Evolutionary conservation across 2,797 vertebrate species (phyloP).

Genomic region (Danionella dracula): DNA sequence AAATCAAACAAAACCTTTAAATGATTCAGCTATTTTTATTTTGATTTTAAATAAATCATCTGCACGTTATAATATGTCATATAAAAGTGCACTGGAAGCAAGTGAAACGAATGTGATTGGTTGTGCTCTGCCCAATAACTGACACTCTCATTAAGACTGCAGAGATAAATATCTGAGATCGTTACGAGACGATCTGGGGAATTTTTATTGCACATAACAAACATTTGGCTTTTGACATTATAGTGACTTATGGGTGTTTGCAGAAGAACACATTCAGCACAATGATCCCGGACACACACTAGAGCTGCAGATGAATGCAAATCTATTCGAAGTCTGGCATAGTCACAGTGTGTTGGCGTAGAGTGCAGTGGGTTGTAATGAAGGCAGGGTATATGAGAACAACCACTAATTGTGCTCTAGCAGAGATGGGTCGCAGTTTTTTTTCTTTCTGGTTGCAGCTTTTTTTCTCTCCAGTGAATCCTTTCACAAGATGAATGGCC

Average conservation of each 20-base stretch:
- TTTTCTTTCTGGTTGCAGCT: background rate
- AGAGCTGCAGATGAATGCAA: constrained; percentile 27
- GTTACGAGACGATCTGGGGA: background rate
- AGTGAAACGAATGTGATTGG: background rate
- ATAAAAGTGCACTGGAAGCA: no score
- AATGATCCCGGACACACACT: background rate
- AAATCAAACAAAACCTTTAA: no score
- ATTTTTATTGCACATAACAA: background rate
- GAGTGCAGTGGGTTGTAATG: constrained; percentile 44
- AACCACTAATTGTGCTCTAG: constrained; percentile 43
- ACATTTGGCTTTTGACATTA: background rate
- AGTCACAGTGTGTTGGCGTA: constrained; percentile 55
- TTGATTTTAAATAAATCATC: no score
- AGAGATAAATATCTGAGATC: background rate
- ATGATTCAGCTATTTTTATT: no score
- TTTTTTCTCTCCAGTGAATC: constrained; percentile 11
- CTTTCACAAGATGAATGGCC: constrained; percentile 25
- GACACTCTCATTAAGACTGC: background rate
- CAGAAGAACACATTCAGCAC: constrained; percentile 2
- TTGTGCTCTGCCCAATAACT: background rate
- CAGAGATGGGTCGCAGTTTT: background rate
- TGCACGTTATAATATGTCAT: background rate
- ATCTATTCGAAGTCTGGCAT: constrained; percentile 52
- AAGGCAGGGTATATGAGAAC: constrained; percentile 53
- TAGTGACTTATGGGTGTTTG: background rate